Evolutionary conservation across 2,113 vertebrate genomes (phyloP).

Genomic region (Gadus macrocephalus): DNA sequence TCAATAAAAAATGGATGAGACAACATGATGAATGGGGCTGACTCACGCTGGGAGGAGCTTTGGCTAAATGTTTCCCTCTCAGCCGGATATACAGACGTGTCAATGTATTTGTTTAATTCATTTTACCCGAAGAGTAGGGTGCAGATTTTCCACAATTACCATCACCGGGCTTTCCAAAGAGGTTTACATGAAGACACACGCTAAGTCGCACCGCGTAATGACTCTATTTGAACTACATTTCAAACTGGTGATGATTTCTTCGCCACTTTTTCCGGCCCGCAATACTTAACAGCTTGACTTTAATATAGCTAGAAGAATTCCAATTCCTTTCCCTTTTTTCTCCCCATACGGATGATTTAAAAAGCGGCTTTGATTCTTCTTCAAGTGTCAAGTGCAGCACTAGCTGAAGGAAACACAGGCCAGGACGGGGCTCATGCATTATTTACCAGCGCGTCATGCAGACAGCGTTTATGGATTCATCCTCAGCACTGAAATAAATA

Average conservation of each 20-base stretch:
- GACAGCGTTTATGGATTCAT: constrained; percentile 72
- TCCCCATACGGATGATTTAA: neutral
- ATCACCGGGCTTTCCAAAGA: constrained; percentile 74
- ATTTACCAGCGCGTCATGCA: constrained; percentile 80
- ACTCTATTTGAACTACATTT: constrained; percentile 31
- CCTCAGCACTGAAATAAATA: constrained; percentile 65
- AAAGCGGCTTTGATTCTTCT: neutral
- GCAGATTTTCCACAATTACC: neutral
- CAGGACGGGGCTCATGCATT: constrained; percentile 84
- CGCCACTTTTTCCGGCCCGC: neutral
- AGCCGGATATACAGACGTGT: too few species aligned
- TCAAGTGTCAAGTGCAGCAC: neutral
- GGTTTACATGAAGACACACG: constrained; percentile 15
- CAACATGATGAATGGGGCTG: too few species aligned
- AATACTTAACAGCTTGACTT: neutral
- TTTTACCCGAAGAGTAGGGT: too few species aligned
- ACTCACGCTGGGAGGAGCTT: too few species aligned
- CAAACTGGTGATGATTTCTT: neutral
- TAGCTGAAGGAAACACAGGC: constrained; percentile 4
- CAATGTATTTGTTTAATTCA: too few species aligned
- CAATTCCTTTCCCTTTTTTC: neutral
- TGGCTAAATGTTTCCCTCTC: too few species aligned
- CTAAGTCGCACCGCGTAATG: constrained; percentile 71
- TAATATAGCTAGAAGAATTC: neutral
- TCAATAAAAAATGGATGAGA: too few species aligned